These are phyloP conservation scores for Oikopleura dioica DNA, from an alignment of 23 tunicate species.

Conservation along the genomic window DNA sequence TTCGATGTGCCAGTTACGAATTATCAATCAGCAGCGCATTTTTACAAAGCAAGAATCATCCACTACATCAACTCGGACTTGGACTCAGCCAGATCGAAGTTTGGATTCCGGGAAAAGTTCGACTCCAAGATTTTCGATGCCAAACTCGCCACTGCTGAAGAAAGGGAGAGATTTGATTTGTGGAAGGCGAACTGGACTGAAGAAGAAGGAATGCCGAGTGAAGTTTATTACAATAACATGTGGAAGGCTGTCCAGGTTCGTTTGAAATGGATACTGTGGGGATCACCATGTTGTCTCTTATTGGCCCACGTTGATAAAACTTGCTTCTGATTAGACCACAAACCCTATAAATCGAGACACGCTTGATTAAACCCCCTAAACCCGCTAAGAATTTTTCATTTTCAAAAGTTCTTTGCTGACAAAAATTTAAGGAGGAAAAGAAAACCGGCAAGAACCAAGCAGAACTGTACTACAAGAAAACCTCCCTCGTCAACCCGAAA, in stretches of 20 bases:
- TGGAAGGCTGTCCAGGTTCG: conserved; percentile 5
- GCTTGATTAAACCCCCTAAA: too few relatives aligned
- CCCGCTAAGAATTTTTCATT: too few relatives aligned
- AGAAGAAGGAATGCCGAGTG: conserved; percentile 8
- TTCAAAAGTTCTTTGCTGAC: too few relatives aligned
- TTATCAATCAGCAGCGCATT: not conserved
- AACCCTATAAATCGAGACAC: too few relatives aligned
- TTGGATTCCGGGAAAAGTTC: conserved; percentile 8
- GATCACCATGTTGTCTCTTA: too few relatives aligned
- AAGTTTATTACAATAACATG: not conserved
- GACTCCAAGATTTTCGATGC: not conserved
- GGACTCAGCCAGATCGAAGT: not conserved
- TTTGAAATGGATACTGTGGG: too few relatives aligned
- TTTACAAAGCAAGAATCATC: conserved; percentile 8
- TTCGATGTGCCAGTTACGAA: not conserved
- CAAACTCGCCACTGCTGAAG: not conserved
- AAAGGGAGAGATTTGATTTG: not conserved
- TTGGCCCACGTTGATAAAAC: too few relatives aligned
- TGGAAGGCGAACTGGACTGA: not conserved
- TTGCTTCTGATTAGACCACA: too few relatives aligned
- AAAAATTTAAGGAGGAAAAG: not conserved
- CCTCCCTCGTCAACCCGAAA: too few relatives aligned
- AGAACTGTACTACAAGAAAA: not conserved
- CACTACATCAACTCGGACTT: conserved; percentile 13
- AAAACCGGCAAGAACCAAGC: not conserved